Conservation (phyloP, 2,797 vertebrate species). For the Coranthus polyacanthus region DNA sequence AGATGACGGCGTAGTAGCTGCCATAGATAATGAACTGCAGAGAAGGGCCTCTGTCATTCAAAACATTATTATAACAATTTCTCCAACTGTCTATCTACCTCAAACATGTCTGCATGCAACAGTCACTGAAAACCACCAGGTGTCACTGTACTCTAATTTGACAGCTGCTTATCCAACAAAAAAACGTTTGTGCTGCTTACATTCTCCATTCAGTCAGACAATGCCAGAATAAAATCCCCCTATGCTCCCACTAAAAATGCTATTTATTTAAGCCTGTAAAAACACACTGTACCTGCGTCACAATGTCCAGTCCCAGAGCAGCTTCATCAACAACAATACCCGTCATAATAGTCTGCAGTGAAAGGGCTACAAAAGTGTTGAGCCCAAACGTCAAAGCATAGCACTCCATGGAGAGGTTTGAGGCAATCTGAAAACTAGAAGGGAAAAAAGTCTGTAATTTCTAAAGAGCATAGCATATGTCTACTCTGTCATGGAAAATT, state of each 20-base stretch:
- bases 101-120: constrained; percentile 21
- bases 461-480: background rate
- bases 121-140: constrained; percentile 50
- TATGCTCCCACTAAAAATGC: background rate
- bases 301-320: constrained; percentile 79
- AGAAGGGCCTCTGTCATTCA: constrained; percentile 19
- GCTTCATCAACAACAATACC: constrained; percentile 76
- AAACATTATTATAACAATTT: background rate
- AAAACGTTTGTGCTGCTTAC: no score
- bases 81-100: background rate
- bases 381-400: constrained; percentile 85
- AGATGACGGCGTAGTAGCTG: constrained; percentile 81
- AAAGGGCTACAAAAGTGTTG: constrained; percentile 83
- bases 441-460: background rate
- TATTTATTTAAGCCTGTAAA: background rate
- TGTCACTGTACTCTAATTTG: constrained; percentile 55
- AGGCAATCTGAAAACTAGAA: constrained; percentile 84
- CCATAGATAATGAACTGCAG: constrained; percentile 85
- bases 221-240: background rate
- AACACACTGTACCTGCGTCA: constrained; percentile 81
- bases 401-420: constrained; percentile 83
- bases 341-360: constrained; percentile 82
- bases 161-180: no score
- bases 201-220: no score
- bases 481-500: background rate